Percentiles rank a stretch among this genome's conserved stretches.
Conservation (phyloP, 2,888 invertebrate genomes). For the Tromatobia lineatoria region DNA sequence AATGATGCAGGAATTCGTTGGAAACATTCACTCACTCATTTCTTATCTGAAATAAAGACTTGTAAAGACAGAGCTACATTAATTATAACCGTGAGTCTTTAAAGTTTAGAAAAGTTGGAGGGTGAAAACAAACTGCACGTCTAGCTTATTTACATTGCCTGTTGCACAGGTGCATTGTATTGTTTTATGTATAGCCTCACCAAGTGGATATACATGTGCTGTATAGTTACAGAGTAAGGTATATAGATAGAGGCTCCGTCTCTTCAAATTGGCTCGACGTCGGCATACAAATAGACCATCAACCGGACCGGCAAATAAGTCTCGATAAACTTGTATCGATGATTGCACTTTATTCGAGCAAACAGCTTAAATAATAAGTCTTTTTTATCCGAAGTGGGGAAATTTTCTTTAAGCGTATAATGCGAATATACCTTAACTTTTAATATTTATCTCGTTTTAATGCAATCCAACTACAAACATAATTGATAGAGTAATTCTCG, state of each 20-base stretch:
- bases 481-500: too few species aligned
- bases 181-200: conserved; percentile 11
- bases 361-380: not conserved
- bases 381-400: too few species aligned
- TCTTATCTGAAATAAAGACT: too few species aligned
- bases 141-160: conserved; percentile 65
- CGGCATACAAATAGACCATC: not conserved
- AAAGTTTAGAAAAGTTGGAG: not conserved
- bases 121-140: conserved; percentile 18
- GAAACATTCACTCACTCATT: too few species aligned
- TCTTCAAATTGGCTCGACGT: not conserved
- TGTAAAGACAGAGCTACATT: not conserved
- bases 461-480: too few species aligned
- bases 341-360: not conserved
- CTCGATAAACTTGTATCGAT: conserved; percentile 6
- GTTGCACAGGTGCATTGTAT: conserved; percentile 67
- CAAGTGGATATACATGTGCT: conserved; percentile 15
- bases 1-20: too few species aligned
- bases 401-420: too few species aligned
- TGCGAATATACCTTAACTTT: too few species aligned
- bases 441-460: too few species aligned
- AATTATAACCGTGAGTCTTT: not conserved
- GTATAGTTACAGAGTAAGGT: not conserved
- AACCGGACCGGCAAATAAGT: not conserved
- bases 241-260: not conserved